Evolutionary conservation across 2,113 vertebrate genomes (phyloP), one percentile per base, ranked within the genome.

Genomic region (Grallaria varia): DNA sequence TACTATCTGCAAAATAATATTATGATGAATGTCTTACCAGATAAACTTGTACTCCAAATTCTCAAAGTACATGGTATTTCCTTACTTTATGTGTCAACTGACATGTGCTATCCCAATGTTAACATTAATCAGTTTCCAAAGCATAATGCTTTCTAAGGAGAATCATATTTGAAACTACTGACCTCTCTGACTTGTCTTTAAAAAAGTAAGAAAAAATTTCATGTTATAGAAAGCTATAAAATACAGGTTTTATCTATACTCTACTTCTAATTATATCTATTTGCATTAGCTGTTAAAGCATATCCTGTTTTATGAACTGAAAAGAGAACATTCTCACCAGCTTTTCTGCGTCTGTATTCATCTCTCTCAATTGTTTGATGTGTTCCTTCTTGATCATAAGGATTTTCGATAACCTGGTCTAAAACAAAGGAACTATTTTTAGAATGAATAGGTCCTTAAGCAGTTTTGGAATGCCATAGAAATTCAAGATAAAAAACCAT

Each of bases 381-480:
- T 99, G 99, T 50, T 99, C 99, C 94, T 99, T 99, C 97, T 99
- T 99, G 97, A 99, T 99, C 99, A 99, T 99, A 89, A 99, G 98
- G 94, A 99, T 99, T 98, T 99, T 99, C 27, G 99, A 99, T 97
- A 99, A 97, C 93, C 98, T 98, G 20, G 99, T 99, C 99, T 99
- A 92, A 49, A 96, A 95, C 53, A 96, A 97, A 95, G 64, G 60
- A 95, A 84, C 81, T 84, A 15, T 95, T 97, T 95, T 93, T 40
- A 95, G 91, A 94, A 96, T 74, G 31, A 96, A 85, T 10, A 95
- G 14, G 47, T 86, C 55, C 78, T 91, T 60, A 91, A 67, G 49
- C 30, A 72, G 40, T 80, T 88, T 84, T 80, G 13, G 94, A 95
- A 83, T 47, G n/a, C 42, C 45, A 81, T 0, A 89, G 30, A 89